Conservation (phyloP, 1,140 invertebrate genomes). For the Monochamus saltuarius region DNA sequence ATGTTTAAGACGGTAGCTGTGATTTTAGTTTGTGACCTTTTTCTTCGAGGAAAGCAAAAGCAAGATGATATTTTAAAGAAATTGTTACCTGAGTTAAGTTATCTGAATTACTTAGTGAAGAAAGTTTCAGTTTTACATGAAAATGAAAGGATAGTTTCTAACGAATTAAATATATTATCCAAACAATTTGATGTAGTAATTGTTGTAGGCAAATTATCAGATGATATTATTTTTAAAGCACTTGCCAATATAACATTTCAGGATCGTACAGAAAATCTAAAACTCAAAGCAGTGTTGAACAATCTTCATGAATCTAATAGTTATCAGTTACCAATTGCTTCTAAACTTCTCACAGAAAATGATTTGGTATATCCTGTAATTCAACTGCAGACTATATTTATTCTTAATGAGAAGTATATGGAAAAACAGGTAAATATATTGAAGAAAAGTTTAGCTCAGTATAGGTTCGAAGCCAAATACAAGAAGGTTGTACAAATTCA, state of each 20-base stretch:
- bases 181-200: constrained; percentile 30
- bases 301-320: constrained; percentile 4
- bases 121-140: constrained; percentile 17
- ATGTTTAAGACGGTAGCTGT: not conserved
- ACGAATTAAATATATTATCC: constrained; percentile 20
- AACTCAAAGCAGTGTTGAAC: constrained; percentile 6
- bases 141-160: constrained; percentile 10
- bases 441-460: constrained; percentile 22
- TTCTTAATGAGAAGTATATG: constrained; percentile 22
- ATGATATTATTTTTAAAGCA: constrained; percentile 17
- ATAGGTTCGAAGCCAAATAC: constrained; percentile 5
- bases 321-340: constrained; percentile 11
- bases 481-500: constrained; percentile 20
- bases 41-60: not conserved
- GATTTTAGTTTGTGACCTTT: not conserved
- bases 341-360: constrained; percentile 17
- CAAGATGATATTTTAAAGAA: not conserved
- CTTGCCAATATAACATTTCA: constrained; percentile 21
- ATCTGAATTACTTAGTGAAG: constrained; percentile 18
- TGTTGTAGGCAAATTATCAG: constrained; percentile 10
- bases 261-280: constrained; percentile 5
- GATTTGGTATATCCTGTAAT: constrained; percentile 25
- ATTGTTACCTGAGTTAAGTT: constrained; percentile 10
- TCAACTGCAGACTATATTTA: constrained; percentile 30
- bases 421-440: constrained; percentile 23